Evolutionary conservation across 2,888 invertebrate genomes (phyloP).

Genomic region (Dryobotodes eremita): DNA sequence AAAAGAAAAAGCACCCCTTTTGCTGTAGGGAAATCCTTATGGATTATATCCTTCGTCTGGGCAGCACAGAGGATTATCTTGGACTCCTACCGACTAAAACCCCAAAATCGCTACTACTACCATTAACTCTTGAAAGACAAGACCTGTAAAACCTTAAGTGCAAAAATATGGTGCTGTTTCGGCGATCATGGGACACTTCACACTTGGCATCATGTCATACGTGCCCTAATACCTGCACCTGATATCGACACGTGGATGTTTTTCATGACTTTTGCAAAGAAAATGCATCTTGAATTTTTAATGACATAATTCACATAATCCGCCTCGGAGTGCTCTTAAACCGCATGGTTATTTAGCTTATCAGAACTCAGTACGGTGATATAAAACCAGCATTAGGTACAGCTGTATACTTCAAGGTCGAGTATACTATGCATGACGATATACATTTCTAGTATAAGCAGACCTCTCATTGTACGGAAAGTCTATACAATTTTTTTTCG

Average conservation of each 20-base stretch:
- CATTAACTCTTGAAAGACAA: background rate
- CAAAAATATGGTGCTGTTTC: background rate
- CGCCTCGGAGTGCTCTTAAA: conserved; percentile 16
- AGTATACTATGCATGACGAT: background rate
- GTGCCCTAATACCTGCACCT: background rate
- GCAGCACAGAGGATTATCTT: no score
- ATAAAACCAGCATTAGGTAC: conserved; percentile 14
- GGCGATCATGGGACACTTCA: background rate
- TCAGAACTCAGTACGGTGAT: conserved; percentile 13
- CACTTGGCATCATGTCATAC: no score
- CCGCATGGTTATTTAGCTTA: conserved; percentile 17
- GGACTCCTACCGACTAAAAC: background rate
- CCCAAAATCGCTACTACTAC: background rate
- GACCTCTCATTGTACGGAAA: background rate
- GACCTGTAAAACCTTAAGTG: background rate
- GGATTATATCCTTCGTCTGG: background rate
- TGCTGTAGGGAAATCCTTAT: background rate
- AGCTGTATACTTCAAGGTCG: conserved; percentile 21
- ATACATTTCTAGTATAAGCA: background rate
- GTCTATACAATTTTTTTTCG: background rate
- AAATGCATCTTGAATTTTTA: conserved; percentile 7
- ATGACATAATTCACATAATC: conserved; percentile 22
- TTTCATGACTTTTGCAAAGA: background rate
- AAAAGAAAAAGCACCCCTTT: no score
- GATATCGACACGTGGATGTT: no score